These are phyloP conservation scores for Propithecus perrieri DNA, from an alignment of 2,797 vertebrate species.

Conservation along the genomic window DNA sequence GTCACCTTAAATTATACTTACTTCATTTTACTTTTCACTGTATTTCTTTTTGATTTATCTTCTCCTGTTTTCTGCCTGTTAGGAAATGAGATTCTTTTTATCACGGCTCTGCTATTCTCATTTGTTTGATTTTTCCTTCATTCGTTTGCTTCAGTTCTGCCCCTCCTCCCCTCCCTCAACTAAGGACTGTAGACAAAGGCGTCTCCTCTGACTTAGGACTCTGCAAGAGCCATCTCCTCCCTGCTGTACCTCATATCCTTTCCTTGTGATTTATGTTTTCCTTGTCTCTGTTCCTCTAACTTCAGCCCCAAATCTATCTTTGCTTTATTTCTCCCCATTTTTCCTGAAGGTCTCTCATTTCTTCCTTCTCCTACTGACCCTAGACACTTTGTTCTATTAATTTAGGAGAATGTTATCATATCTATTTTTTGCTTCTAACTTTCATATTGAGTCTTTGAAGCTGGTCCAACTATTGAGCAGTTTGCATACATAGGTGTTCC, in stretches of 20 bases:
- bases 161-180: neutral
- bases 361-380: rapidly evolving
- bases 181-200: rapidly evolving
- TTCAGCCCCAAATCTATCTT: neutral
- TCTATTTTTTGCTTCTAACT: neutral
- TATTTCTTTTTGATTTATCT: neutral
- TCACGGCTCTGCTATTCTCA: neutral
- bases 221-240: neutral
- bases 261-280: neutral
- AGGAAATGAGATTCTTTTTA: neutral
- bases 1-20: neutral
- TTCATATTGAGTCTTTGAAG: neutral
- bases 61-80: neutral
- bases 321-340: neutral
- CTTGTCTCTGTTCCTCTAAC: neutral
- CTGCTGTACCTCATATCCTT: rapidly evolving
- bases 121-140: neutral
- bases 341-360: neutral
- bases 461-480: neutral
- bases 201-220: neutral
- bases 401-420: neutral
- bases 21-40: neutral
- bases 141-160: neutral
- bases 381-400: neutral
- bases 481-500: neutral